Evolutionary conservation across 2,113 vertebrate species (phyloP).

Genomic region (Apodemus speciosus): DNA sequence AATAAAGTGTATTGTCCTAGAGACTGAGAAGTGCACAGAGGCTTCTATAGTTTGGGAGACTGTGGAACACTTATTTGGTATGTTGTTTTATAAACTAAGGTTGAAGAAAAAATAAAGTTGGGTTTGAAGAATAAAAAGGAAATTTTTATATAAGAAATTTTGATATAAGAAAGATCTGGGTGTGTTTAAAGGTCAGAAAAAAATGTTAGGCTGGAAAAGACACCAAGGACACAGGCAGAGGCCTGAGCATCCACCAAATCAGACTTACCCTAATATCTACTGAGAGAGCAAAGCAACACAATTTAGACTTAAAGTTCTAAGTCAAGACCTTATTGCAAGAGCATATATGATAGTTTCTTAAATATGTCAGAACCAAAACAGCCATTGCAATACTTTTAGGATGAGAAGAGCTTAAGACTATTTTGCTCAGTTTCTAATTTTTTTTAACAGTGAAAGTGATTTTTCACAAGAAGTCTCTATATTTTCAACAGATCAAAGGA

Average conservation of each 20-base stretch:
- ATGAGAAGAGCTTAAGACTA: neutral
- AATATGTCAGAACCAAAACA: neutral
- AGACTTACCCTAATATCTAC: neutral
- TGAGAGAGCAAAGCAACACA: neutral
- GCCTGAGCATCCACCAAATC: neutral
- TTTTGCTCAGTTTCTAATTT: neutral
- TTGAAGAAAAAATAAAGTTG: neutral
- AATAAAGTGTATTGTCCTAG: neutral
- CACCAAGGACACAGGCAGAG: neutral
- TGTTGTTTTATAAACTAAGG: neutral
- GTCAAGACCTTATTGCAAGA: neutral
- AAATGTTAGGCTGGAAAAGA: neutral
- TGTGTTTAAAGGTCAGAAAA: neutral
- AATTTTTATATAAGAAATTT: no score
- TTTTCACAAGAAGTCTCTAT: neutral
- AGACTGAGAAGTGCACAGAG: neutral
- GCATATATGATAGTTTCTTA: neutral
- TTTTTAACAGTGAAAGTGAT: constrained; percentile 21
- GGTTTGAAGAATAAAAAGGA: neutral
- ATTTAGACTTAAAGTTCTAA: neutral
- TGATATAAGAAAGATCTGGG: neutral
- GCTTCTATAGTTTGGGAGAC: neutral
- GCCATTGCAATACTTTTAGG: neutral
- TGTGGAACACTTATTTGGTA: neutral
- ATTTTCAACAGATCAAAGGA: neutral